These are phyloP conservation scores for Hesperophylax magnus DNA, from an alignment of 1,140 invertebrate genomes.

Conservation along the genomic window DNA sequence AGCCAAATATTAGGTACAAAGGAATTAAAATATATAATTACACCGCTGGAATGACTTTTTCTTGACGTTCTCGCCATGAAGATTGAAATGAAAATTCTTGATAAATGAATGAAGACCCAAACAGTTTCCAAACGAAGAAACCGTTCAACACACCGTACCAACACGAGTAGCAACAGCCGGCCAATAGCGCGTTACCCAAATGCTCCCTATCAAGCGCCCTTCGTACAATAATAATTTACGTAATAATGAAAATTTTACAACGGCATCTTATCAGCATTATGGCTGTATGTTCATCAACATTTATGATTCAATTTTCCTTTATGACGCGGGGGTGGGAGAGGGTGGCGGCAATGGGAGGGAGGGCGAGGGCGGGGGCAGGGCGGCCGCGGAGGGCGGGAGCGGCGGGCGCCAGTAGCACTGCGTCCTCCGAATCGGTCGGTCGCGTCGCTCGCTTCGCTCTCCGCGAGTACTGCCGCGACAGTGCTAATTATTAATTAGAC, in stretches of 20 bases:
- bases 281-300: slow-evolving; percentile 58
- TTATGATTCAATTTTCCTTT: slow-evolving; percentile 59
- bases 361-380: slow-evolving; percentile 8
- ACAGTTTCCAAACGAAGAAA: too few relatives aligned
- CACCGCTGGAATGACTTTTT: too few relatives aligned
- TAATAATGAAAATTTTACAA: slow-evolving; percentile 57
- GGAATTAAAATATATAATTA: too few relatives aligned
- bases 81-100: too few relatives aligned
- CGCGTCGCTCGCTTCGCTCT: neutral
- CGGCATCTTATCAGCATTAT: slow-evolving; percentile 57
- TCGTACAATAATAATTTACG: slow-evolving; percentile 37
- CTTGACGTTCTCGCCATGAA: too few relatives aligned
- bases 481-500: slow-evolving; percentile 42
- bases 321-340: slow-evolving; percentile 16
- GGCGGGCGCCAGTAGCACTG: slow-evolving; percentile 29
- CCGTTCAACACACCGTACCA: too few relatives aligned
- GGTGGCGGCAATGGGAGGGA: neutral
- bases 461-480: neutral
- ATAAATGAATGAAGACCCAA: too few relatives aligned
- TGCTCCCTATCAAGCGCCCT: neutral
- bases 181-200: neutral
- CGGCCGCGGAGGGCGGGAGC: slow-evolving; percentile 19
- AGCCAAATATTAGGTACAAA: too few relatives aligned
- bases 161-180: too few relatives aligned
- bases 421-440: neutral